Evolutionary conservation across 1,140 invertebrate species (phyloP), one percentile per base, ranked within the genome.

Genomic region (Drosophila subobscura): DNA sequence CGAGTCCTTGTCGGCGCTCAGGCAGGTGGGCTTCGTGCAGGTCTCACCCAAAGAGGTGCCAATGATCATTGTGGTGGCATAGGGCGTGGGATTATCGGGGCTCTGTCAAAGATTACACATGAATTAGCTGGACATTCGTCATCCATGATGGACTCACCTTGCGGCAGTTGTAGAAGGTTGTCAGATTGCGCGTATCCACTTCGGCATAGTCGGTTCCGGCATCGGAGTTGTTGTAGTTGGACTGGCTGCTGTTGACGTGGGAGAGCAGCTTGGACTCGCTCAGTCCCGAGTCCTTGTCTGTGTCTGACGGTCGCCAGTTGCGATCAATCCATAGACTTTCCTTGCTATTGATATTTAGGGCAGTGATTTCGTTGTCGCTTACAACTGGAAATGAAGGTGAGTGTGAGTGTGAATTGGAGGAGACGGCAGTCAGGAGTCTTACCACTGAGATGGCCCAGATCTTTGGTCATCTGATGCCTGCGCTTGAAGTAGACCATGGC

Each of bases 251-350:
- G 61, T 93, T 93, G 4, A 93, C 92, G 72, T 93, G 93, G 72
- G 94, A 94, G 2, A 95, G 80, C n/a, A 95, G 81, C 76, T 95
- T 95, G 0, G 93, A 94, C 73, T 95, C 91, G 45, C 91, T 92
- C 5, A 91, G 56, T 0, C 91, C 91, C 57, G 91, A 94, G 63
- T 95, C 95, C 75, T 95, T 95, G 70, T 95, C 94, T 23, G 93
- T 94, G 59, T 94, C 94, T 0, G 93, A 93, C 1, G 94, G 93
- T 64, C 95, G 92, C 95, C 95, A 96, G 5, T 95, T 95, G 20
- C 95, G 92, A 83, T 96, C 95, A 54, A 96, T 93, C 95, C 95
- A 96, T 23, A 96, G 88, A 22, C 94, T 95, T 55, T 95, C 95
- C 90, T 96, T 95, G 54, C 93, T 94, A 66, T 94, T 95, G 20